Base-by-base conservation (phyloP, 2,888 invertebrate genomes). In the Diaphora mendica region DNA sequence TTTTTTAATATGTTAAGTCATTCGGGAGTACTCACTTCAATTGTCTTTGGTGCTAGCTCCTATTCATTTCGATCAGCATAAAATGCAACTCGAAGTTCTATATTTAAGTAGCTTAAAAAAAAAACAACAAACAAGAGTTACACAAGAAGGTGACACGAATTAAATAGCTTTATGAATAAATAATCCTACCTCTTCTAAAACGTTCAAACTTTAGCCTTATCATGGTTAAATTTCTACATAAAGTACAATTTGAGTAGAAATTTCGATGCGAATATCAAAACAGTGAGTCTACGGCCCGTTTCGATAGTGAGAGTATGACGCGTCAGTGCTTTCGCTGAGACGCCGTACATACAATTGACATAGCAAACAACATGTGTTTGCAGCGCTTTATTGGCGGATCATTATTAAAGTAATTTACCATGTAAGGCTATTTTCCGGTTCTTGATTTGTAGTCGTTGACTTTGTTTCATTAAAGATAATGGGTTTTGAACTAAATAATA, bases 281-380 rank as follows among this genome's bases (percentile, higher is more conserved):
- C 75, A 70, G 72, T 77, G 68, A 79, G 79, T 80, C 75, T 77
- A 48, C 82, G 76, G 77, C 85, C 85, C 74, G 77, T 81, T 74
- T 79, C 64, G 85, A 87, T 75, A 85, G 87, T 86, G 85, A 87
- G 87, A 87, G 87, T 86, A 75, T 77, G 64, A 73, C 71, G 76
- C 70, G 77, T 62, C 73, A 71, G 76, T 83, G 80, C 86, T 86
- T 82, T 83, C 80, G 82, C 82, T 77, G 64, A 72, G 76, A 78
- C 79, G 67, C 64, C 70, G 70, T 68, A 82, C 78, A 15, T n/a
- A 68, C 1, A 35, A 65, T 65, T 9, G 23, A 23, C n/a, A 65
- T 65, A 39, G 23, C n/a, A 65, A 39, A 39, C 39, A 65, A 65
- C 35, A 23, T 39, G n/a, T 35, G 64, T 35, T 35, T 23, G 26